Conservation (phyloP, 1,140 invertebrate species). For the Drosophila busckii region DNA sequence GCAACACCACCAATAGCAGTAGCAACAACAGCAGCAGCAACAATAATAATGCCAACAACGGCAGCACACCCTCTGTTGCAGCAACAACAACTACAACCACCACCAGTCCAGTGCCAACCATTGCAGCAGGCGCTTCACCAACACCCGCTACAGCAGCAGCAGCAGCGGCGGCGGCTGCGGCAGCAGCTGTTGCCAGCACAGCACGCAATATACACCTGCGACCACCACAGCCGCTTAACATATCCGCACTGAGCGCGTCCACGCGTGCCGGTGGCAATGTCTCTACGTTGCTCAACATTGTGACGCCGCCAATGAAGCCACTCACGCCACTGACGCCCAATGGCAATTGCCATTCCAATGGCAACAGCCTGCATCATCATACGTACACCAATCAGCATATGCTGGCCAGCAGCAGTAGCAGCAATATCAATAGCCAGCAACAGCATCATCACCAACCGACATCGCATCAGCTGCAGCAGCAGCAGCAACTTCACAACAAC, state of each 20-base stretch:
- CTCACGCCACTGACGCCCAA: constrained; percentile 60
- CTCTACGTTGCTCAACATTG: constrained; percentile 59
- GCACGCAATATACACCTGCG: constrained; percentile 71
- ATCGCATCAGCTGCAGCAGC: constrained; percentile 9
- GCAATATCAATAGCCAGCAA: constrained; percentile 10
- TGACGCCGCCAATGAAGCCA: constrained; percentile 47
- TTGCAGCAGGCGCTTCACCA: constrained; percentile 9
- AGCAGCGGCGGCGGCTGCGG: constrained; percentile 27
- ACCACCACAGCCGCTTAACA: constrained; percentile 81
- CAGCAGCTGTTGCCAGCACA: constrained; percentile 57
- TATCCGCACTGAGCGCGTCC: constrained; percentile 82
- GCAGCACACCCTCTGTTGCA: not conserved
- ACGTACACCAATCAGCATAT: constrained; percentile 73
- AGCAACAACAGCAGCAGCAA: constrained; percentile 8
- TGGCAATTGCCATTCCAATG: constrained; percentile 45
- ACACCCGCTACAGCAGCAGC: not conserved
- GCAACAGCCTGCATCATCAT: constrained; percentile 55
- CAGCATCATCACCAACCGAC: constrained; percentile 12
- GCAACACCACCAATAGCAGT: constrained; percentile 10
- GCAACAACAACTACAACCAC: not conserved
- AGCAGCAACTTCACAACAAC: constrained; percentile 15
- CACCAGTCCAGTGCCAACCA: constrained; percentile 5
- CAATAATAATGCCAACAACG: not conserved
- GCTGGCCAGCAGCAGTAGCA: constrained; percentile 47
- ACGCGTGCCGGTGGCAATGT: constrained; percentile 35